phyloP scores from a whole-genome alignment of 2,113 vertebrate species.

The Daboia siamensis region DNA sequence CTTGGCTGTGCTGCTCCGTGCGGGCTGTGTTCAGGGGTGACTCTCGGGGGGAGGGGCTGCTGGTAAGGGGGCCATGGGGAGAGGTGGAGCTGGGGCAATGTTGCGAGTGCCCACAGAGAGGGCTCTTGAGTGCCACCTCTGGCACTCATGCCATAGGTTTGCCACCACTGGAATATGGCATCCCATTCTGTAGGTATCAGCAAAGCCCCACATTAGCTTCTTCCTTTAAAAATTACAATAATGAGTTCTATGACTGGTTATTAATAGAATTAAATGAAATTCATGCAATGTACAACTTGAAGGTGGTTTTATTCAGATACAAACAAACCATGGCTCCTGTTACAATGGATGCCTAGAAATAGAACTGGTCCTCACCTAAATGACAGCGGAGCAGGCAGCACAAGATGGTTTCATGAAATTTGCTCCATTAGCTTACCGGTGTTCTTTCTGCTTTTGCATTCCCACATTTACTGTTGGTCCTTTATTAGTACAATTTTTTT shows the following conservation, averaged over 20 bases:
- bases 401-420: no score
- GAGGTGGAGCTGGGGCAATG: no score
- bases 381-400: not conserved
- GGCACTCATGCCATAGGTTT: no score
- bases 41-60: no score
- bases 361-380: not conserved
- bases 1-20: no score
- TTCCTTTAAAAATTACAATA: not conserved
- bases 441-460: not conserved
- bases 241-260: not conserved
- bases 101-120: no score
- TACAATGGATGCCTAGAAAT: not conserved
- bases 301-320: conserved; percentile 22
- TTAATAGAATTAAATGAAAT: not conserved
- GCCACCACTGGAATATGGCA: not conserved
- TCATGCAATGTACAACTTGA: not conserved
- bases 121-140: no score
- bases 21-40: no score
- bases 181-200: not conserved
- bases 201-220: not conserved
- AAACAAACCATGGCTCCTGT: conserved; percentile 10
- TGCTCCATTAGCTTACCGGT: not conserved
- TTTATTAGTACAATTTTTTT: not conserved
- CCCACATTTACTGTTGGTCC: not conserved
- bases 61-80: no score